These are phyloP conservation scores for Oreochromis grahami DNA, from an alignment of 2,797 vertebrate genomes.

Conservation along the genomic window DNA sequence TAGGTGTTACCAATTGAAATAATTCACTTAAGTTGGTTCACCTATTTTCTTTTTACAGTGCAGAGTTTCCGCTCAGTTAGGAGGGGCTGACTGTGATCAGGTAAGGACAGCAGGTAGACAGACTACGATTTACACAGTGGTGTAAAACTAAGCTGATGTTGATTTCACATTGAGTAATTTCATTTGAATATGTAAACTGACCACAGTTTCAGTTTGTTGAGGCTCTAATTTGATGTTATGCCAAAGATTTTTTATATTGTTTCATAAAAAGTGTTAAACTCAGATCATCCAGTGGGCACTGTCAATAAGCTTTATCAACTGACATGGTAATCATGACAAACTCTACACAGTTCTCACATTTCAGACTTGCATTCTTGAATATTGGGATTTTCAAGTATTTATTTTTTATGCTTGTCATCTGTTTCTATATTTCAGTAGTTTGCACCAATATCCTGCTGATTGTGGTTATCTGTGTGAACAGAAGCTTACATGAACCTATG, in stretches of 20 bases:
- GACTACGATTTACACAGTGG: neutral
- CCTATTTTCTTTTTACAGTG: too few species aligned
- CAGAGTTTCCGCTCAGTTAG: neutral
- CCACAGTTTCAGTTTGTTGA: neutral
- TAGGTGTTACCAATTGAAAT: too few species aligned
- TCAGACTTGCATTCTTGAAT: slow-evolving; percentile 25
- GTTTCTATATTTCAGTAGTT: neutral
- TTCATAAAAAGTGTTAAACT: neutral
- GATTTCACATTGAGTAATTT: neutral
- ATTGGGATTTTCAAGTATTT: neutral
- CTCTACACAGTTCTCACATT: neutral
- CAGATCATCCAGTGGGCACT: neutral
- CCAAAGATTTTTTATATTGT: neutral
- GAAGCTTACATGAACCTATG: slow-evolving; percentile 62
- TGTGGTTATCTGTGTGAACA: neutral
- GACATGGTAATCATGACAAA: neutral
- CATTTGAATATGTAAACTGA: neutral
- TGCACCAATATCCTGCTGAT: slow-evolving; percentile 22
- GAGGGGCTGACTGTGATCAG: neutral
- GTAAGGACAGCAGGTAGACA: neutral
- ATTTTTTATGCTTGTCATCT: neutral
- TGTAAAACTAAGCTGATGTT: too few species aligned
- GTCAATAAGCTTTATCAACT: neutral
- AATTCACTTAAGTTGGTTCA: too few species aligned
- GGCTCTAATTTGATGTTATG: neutral